A percentile compares a stretch with the other conserved stretches of the same genome.
Conservation (phyloP, 2,113 vertebrate species). For the Daphoenositta chrysoptera region DNA sequence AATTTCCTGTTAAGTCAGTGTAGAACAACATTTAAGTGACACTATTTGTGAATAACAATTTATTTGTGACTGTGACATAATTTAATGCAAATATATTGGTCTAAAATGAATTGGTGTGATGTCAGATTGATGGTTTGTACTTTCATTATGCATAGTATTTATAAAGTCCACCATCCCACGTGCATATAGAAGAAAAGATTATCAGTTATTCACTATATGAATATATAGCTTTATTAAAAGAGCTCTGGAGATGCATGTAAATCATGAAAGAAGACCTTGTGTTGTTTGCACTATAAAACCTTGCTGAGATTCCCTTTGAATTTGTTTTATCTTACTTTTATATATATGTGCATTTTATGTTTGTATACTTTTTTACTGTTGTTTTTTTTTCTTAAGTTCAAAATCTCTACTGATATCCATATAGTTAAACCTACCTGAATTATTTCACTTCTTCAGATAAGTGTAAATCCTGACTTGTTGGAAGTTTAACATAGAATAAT, state of each 20-base stretch:
- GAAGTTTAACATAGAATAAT: background rate
- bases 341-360: background rate
- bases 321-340: slow-evolving; percentile 17
- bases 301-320: slow-evolving; percentile 44
- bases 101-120: slow-evolving; percentile 5
- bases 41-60: background rate
- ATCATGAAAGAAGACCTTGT: slow-evolving; percentile 38
- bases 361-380: background rate
- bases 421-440: background rate
- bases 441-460: background rate
- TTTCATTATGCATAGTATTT: slow-evolving; percentile 44
- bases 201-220: slow-evolving; percentile 40
- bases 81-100: background rate
- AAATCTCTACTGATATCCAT: background rate
- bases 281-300: slow-evolving; percentile 40
- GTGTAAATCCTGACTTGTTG: background rate
- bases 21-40: slow-evolving; percentile 5
- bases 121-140: slow-evolving; percentile 21
- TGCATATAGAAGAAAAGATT: slow-evolving; percentile 52
- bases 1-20: background rate
- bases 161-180: slow-evolving; percentile 20
- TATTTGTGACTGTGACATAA: background rate
- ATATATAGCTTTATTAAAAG: slow-evolving; percentile 55
- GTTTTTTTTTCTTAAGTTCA: background rate
- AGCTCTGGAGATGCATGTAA: slow-evolving; percentile 40